Evolutionary conservation across 2,797 vertebrate genomes (phyloP).

Genomic region (Cirrhinus molitorella): DNA sequence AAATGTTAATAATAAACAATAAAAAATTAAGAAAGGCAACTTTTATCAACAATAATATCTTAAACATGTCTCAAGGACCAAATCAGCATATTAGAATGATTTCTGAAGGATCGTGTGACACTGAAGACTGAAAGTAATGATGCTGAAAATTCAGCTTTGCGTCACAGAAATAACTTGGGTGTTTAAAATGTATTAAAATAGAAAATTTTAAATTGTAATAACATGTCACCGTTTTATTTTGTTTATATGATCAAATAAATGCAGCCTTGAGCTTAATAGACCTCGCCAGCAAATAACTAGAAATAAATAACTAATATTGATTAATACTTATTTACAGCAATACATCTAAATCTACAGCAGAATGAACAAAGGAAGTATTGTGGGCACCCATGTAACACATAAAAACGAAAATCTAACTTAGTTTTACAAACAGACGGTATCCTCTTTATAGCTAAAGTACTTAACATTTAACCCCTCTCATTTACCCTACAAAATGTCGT

Average conservation of each 20-base stretch:
- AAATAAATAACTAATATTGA: not conserved
- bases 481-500: constrained; percentile 47
- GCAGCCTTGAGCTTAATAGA: not conserved
- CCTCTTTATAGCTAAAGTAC: not conserved
- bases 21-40: not conserved
- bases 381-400: not conserved
- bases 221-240: not conserved
- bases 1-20: too few relatives aligned
- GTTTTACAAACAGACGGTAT: not conserved
- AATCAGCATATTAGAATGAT: not conserved
- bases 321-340: not conserved
- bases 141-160: too few relatives aligned
- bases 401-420: not conserved
- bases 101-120: not conserved
- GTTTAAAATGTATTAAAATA: not conserved
- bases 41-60: not conserved
- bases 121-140: not conserved
- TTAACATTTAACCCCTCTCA: constrained; percentile 55
- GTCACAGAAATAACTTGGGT: not conserved
- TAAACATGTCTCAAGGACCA: too few relatives aligned
- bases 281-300: not conserved
- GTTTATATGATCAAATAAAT: not conserved
- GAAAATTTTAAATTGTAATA: not conserved
- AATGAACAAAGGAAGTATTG: not conserved
- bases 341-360: not conserved